These are phyloP conservation scores for Pseudorectes ferrugineus DNA, from an alignment of 2,113 vertebrate species.

Conservation along the genomic window DNA sequence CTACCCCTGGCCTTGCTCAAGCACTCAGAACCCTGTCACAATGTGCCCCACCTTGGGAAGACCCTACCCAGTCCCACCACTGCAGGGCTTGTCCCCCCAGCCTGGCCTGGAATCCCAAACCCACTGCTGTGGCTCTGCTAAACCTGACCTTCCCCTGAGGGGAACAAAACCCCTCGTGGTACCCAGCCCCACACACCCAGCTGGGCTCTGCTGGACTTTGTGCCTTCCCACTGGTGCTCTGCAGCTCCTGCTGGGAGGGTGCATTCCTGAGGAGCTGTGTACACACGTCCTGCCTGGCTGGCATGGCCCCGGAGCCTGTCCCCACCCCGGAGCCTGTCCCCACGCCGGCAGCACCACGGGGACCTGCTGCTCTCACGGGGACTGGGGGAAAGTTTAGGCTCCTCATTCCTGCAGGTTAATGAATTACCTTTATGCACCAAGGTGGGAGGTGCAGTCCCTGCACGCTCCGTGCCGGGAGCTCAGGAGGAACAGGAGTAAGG, in stretches of 20 bases:
- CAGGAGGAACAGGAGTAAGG: neutral
- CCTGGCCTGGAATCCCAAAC: neutral
- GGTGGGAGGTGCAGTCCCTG: neutral
- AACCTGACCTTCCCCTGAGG: accelerated
- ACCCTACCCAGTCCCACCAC: neutral
- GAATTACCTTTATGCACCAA: neutral
- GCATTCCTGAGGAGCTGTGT: neutral
- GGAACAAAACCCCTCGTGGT: neutral
- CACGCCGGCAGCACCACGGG: neutral
- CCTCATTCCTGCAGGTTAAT: conserved; percentile 9
- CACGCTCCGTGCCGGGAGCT: neutral
- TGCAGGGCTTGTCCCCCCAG: no score
- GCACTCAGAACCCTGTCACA: neutral
- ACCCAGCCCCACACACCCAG: neutral
- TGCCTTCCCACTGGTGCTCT: neutral
- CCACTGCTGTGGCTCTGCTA: accelerated
- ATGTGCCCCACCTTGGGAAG: accelerated
- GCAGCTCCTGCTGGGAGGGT: neutral
- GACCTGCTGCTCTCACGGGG: neutral
- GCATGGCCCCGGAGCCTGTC: neutral
- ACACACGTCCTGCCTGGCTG: neutral
- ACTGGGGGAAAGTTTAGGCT: conserved; percentile 23
- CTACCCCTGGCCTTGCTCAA: neutral
- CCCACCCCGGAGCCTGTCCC: neutral
- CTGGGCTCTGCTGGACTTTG: neutral